Evolutionary conservation across 2,797 vertebrate genomes (phyloP).

Genomic region (Loris lydekkerianus): DNA sequence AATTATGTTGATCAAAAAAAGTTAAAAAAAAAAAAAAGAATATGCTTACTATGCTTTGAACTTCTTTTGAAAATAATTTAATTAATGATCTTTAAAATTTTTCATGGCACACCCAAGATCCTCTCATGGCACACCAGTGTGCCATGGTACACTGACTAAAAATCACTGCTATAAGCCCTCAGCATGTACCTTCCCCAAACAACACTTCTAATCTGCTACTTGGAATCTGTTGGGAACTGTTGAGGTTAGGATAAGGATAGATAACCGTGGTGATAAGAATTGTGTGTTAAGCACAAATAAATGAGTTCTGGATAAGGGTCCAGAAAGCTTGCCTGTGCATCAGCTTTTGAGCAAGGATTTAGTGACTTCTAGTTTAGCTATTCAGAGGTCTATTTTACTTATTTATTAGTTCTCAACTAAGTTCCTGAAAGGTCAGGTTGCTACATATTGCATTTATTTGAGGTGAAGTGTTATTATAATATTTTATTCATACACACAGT

Average conservation of each 20-base stretch:
- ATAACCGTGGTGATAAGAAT: conserved; percentile 39
- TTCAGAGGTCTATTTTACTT: conserved; percentile 51
- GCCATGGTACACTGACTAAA: too few relatives aligned
- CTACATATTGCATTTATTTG: conserved; percentile 54
- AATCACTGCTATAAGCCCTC: not conserved
- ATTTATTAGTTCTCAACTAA: conserved; percentile 31
- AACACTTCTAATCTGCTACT: conserved; percentile 30
- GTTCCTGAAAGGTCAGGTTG: conserved; percentile 65
- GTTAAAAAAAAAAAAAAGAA: too few relatives aligned
- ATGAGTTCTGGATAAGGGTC: not conserved
- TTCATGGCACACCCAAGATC: too few relatives aligned
- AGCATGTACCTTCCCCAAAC: conserved; percentile 22
- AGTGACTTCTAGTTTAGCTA: conserved; percentile 7
- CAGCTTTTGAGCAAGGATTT: conserved; percentile 31
- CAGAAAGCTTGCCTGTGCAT: conserved; percentile 34
- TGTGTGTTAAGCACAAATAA: conserved; percentile 63
- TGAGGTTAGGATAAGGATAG: conserved; percentile 18
- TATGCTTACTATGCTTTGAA: too few relatives aligned
- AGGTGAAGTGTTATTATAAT: conserved; percentile 46
- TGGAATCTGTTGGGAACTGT: conserved; percentile 50
- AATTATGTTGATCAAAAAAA: too few relatives aligned
- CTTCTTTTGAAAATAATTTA: too few relatives aligned
- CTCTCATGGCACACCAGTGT: too few relatives aligned
- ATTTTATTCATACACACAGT: conserved; percentile 55
- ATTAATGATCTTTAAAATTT: too few relatives aligned